These are phyloP conservation scores for Takifugu flavidus DNA, from an alignment of 2,113 vertebrate genomes.

Conservation along the genomic window DNA sequence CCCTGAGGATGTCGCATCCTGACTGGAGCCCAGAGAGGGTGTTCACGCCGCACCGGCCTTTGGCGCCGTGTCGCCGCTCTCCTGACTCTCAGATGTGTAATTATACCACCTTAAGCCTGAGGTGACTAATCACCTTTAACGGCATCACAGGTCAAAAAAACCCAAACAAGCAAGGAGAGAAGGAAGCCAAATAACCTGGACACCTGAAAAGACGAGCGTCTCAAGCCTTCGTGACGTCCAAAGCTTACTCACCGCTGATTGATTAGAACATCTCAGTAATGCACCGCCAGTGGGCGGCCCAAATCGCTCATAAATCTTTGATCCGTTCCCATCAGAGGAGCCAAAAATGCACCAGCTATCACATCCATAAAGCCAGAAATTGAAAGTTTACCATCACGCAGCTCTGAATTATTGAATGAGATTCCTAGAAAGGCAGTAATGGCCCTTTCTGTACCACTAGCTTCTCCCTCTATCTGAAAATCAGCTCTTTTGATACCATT, in stretches of 20 bases:
- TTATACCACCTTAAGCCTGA: slow-evolving; percentile 35
- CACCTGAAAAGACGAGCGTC: no score
- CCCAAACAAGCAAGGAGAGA: slow-evolving; percentile 2
- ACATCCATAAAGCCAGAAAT: slow-evolving; percentile 37
- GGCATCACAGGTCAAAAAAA: slow-evolving; percentile 21
- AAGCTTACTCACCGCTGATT: slow-evolving; percentile 39
- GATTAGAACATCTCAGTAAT: slow-evolving; percentile 42
- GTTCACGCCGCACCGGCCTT: slow-evolving; percentile 30
- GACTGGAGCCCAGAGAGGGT: slow-evolving; percentile 29
- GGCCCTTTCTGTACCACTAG: slow-evolving; percentile 49
- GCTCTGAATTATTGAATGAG: slow-evolving; percentile 54
- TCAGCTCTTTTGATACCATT: slow-evolving; percentile 24
- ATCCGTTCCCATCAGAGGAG: slow-evolving; percentile 28
- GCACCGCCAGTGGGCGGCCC: slow-evolving; percentile 13
- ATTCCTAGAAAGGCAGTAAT: slow-evolving; percentile 36
- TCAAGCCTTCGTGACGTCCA: slow-evolving; percentile 19
- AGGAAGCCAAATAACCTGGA: background rate
- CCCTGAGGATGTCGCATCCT: slow-evolving; percentile 11
- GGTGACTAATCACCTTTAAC: slow-evolving; percentile 10
- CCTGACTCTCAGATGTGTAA: slow-evolving; percentile 25
- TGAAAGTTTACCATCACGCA: slow-evolving; percentile 28
- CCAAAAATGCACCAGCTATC: slow-evolving; percentile 50
- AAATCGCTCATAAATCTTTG: slow-evolving; percentile 50
- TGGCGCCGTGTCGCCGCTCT: slow-evolving; percentile 19
- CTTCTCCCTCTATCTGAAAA: slow-evolving; percentile 49